phyloP scores from a whole-genome alignment of 1,140 invertebrate genomes.

The Diachasmimorpha longicaudata region DNA sequence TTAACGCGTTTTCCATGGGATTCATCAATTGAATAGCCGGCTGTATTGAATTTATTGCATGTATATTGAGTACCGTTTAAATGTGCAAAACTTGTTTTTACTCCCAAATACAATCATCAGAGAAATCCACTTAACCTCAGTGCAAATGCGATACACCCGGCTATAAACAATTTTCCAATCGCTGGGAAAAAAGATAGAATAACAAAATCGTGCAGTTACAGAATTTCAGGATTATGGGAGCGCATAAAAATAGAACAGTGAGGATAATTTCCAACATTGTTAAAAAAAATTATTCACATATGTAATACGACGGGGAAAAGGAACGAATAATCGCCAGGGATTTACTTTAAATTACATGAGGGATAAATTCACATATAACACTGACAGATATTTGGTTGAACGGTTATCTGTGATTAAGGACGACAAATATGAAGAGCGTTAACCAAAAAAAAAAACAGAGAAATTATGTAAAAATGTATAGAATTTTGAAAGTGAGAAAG shows the following conservation, averaged over 20 bases:
- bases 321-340: background rate
- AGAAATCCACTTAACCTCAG: background rate
- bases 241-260: background rate
- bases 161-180: background rate
- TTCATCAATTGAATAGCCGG: background rate
- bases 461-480: conserved; percentile 17
- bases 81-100: background rate
- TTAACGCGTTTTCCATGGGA: background rate
- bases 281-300: background rate
- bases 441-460: conserved; percentile 17
- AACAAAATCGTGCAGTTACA: background rate
- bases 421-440: conserved; percentile 24
- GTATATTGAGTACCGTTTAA: background rate
- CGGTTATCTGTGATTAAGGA: conserved; percentile 27
- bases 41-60: background rate
- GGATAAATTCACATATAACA: background rate
- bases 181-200: background rate
- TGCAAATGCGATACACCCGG: background rate
- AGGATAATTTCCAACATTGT: background rate
- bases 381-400: conserved; percentile 8
- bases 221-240: background rate
- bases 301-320: background rate
- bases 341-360: background rate
- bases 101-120: background rate
- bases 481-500: conserved; percentile 23